phyloP scores from a whole-genome alignment of 1,140 invertebrate genomes.

The Zaprionus inermis region DNA sequence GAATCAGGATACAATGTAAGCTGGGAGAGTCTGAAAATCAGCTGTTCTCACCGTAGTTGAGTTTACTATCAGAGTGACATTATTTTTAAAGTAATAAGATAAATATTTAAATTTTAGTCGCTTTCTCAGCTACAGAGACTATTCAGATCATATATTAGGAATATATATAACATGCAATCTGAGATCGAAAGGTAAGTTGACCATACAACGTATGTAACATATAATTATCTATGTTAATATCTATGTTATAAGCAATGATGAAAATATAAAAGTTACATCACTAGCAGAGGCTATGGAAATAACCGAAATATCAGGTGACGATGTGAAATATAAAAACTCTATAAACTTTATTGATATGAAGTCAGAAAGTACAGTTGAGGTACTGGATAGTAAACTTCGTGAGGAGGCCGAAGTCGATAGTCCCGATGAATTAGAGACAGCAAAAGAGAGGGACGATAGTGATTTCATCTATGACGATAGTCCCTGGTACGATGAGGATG shows the following conservation, averaged over 20 bases:
- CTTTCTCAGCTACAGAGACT: neutral
- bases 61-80: slow-evolving; percentile 5
- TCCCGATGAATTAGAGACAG: neutral
- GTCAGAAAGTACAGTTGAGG: neutral
- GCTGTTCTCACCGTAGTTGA: neutral
- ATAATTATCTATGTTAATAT: neutral
- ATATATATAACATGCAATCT: neutral
- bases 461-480: neutral
- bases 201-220: neutral
- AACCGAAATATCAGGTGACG: neutral
- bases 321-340: too few relatives aligned
- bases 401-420: neutral
- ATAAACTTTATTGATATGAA: neutral
- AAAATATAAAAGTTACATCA: neutral
- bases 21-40: neutral
- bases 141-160: neutral
- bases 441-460: neutral
- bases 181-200: neutral
- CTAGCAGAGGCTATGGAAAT: neutral
- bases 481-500: slow-evolving; percentile 25
- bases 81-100: too few relatives aligned
- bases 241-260: neutral
- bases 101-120: slow-evolving; percentile 10
- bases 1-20: too few relatives aligned
- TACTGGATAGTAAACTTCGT: neutral